These are phyloP conservation scores for Rousettus leschenaultii DNA, from an alignment of 2,113 vertebrate species.

Conservation along the genomic window DNA sequence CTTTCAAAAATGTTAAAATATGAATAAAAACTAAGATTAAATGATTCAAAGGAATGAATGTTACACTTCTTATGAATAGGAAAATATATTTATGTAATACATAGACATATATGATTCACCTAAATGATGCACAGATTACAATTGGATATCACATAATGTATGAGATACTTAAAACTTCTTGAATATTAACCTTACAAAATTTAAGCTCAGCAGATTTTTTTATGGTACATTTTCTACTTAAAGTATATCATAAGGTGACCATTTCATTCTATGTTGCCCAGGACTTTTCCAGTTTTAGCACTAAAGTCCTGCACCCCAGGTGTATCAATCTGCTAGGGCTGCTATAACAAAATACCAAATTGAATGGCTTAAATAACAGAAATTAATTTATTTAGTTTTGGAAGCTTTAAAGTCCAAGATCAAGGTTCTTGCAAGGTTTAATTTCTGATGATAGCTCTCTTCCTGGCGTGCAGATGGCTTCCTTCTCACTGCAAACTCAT, in stretches of 20 bases:
- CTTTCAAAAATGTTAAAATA: not conserved
- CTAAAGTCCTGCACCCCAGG: not conserved
- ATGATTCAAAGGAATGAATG: not conserved
- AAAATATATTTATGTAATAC: not conserved
- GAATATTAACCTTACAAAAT: not conserved
- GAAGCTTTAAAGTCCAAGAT: not conserved
- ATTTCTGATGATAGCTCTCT: not conserved
- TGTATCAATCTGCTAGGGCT: not conserved
- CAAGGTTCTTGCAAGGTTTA: not conserved
- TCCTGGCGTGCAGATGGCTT: not conserved
- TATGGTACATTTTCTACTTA: not conserved
- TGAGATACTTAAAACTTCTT: not conserved
- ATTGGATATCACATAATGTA: not conserved
- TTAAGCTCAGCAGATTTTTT: not conserved
- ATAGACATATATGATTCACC: not conserved
- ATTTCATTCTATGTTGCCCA: not conserved
- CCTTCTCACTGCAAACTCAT: not conserved
- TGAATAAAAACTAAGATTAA: not conserved
- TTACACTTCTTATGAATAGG: not conserved
- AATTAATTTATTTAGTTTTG: not conserved
- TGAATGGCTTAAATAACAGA: not conserved
- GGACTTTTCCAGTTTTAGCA: not conserved
- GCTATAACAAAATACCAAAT: not conserved
- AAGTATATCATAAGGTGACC: not conserved
- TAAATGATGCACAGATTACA: not conserved